phyloP scores from a whole-genome alignment of 2,888 invertebrate genomes.

The Plutella xylostella region DNA sequence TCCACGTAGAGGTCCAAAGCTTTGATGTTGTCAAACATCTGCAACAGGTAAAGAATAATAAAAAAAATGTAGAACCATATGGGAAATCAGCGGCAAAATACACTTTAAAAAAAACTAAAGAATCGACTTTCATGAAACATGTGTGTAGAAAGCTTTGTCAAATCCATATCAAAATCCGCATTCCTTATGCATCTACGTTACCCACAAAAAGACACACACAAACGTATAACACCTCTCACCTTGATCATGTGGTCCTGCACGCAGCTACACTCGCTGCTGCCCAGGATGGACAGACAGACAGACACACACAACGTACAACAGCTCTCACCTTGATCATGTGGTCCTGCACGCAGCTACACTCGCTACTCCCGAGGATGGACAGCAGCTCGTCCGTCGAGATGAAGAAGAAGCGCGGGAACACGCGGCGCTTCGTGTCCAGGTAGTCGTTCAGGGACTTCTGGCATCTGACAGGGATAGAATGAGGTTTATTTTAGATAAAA shows the following conservation, averaged over 20 bases:
- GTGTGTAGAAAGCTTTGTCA: too few species aligned
- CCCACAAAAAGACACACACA: too few species aligned
- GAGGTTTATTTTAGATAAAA: not conserved
- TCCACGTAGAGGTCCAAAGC: slow-evolving; percentile 77
- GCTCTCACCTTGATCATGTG: slow-evolving; percentile 86
- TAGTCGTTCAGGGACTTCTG: slow-evolving; percentile 94
- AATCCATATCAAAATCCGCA: too few species aligned
- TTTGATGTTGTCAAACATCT: slow-evolving; percentile 94
- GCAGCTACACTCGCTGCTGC: slow-evolving; percentile 84
- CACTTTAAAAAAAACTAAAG: too few species aligned
- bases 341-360: slow-evolving; percentile 87
- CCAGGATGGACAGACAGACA: slow-evolving; percentile 89
- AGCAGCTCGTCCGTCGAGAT: slow-evolving; percentile 94
- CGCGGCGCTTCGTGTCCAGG: slow-evolving; percentile 85
- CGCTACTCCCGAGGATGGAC: slow-evolving; percentile 88
- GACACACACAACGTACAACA: slow-evolving; percentile 70
- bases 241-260: slow-evolving; percentile 91
- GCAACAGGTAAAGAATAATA: slow-evolving; percentile 12
- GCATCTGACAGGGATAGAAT: slow-evolving; percentile 57
- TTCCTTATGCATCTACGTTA: too few species aligned
- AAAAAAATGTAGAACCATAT: too few species aligned
- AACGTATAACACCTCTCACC: not conserved
- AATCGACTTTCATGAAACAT: too few species aligned
- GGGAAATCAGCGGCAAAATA: too few species aligned
- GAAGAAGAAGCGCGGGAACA: slow-evolving; percentile 93